These are phyloP conservation scores for Xestia sexstrigata DNA, from an alignment of 2,888 invertebrate species.

Conservation along the genomic window DNA sequence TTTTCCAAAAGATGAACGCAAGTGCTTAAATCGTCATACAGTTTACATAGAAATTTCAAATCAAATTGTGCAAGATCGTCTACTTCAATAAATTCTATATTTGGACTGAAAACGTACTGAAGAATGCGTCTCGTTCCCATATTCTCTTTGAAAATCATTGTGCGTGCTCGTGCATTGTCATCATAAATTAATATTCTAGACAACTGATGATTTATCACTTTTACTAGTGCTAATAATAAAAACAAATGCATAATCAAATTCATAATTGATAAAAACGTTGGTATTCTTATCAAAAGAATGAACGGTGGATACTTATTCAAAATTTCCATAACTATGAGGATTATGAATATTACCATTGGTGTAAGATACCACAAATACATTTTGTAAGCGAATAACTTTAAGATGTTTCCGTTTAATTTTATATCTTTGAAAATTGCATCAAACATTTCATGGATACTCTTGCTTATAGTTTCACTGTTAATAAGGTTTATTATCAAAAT, in stretches of 20 bases:
- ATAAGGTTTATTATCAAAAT: conserved; percentile 55
- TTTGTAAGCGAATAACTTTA: conserved; percentile 69
- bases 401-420: conserved; percentile 25
- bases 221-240: conserved; percentile 71
- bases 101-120: conserved; percentile 47
- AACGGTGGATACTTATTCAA: conserved; percentile 65
- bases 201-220: conserved; percentile 59
- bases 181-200: conserved; percentile 22
- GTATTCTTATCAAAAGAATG: conserved; percentile 72
- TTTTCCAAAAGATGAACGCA: conserved; percentile 76
- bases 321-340: conserved; percentile 70
- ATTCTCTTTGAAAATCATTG: conserved; percentile 16
- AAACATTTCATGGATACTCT: conserved; percentile 40
- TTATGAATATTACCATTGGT: conserved; percentile 59
- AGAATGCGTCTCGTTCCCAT: not conserved
- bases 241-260: conserved; percentile 76
- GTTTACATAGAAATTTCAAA: conserved; percentile 74
- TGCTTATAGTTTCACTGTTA: conserved; percentile 17
- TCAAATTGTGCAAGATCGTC: conserved; percentile 45
- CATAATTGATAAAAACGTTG: conserved; percentile 71
- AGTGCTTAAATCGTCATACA: conserved; percentile 77
- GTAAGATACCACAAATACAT: conserved; percentile 71
- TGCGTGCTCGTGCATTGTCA: conserved; percentile 6
- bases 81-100: conserved; percentile 43
- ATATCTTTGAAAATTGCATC: conserved; percentile 44